Evolutionary conservation across 2,797 vertebrate species (phyloP).

Genomic region (Alcedo quadribrachys): DNA sequence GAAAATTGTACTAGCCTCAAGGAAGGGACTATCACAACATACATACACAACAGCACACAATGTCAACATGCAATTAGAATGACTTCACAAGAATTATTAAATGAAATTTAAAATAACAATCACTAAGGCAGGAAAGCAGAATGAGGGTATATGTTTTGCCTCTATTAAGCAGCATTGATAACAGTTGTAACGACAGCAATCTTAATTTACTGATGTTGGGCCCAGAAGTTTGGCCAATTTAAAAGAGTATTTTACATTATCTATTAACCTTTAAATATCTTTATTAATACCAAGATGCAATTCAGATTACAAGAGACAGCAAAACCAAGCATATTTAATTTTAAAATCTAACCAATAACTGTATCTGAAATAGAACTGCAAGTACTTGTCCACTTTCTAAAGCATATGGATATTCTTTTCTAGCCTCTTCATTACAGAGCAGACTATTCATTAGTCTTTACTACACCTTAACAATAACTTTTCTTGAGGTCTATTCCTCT

Average conservation of each 20-base stretch:
- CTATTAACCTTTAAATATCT: not conserved
- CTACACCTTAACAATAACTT: slow-evolving; percentile 21
- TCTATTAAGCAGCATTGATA: not conserved
- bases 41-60: not conserved
- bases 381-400: not conserved
- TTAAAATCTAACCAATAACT: not conserved
- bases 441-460: slow-evolving; percentile 19
- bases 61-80: not conserved
- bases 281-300: not conserved
- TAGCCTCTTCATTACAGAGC: not conserved
- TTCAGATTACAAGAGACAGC: not conserved
- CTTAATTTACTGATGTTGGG: not conserved
- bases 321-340: not conserved
- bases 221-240: not conserved
- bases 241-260: not conserved
- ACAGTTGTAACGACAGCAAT: not conserved
- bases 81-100: not conserved
- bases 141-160: not conserved
- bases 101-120: not conserved
- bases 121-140: not conserved
- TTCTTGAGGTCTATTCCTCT: not conserved
- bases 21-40: not conserved
- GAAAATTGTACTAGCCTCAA: not conserved
- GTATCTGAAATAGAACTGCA: not conserved
- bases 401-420: not conserved